These are phyloP conservation scores for Acholoe squamosa DNA, from an alignment of 2,888 invertebrate species.

Conservation along the genomic window DNA sequence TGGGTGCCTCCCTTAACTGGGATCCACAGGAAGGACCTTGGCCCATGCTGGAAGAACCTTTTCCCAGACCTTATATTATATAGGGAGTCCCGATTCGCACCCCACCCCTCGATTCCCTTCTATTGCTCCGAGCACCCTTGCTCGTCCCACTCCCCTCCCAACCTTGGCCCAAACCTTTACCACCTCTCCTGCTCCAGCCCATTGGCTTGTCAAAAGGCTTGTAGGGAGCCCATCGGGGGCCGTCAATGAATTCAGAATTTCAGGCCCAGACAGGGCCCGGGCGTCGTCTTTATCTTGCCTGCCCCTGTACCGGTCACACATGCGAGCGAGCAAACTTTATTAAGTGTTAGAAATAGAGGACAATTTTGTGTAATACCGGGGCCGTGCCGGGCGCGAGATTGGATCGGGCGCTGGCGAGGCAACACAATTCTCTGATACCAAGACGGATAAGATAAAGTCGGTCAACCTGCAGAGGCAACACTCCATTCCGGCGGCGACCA, in stretches of 20 bases:
- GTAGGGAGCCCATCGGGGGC: slow-evolving; percentile 52
- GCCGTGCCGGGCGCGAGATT: slow-evolving; percentile 44
- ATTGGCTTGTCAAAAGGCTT: slow-evolving; percentile 60
- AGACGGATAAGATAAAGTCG: slow-evolving; percentile 62
- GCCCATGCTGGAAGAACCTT: not conserved
- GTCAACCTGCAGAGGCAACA: slow-evolving; percentile 54
- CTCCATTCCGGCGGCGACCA: slow-evolving; percentile 58
- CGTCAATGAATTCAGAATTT: slow-evolving; percentile 61
- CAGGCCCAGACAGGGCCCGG: slow-evolving; percentile 52
- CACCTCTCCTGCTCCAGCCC: not conserved
- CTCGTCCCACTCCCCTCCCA: not conserved
- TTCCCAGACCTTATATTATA: slow-evolving; percentile 34
- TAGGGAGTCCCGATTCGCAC: slow-evolving; percentile 37
- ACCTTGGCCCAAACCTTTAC: not conserved
- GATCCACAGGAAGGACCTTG: not conserved
- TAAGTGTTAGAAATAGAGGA: slow-evolving; percentile 62
- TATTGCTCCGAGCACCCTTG: not conserved
- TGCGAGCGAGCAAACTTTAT: slow-evolving; percentile 61
- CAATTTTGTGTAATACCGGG: slow-evolving; percentile 56
- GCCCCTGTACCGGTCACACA: slow-evolving; percentile 58
- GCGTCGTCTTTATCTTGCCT: slow-evolving; percentile 54
- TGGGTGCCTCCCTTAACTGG: not conserved
- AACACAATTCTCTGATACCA: slow-evolving; percentile 61
- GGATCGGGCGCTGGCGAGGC: slow-evolving; percentile 40
- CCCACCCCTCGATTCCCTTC: not conserved